Base-by-base conservation (phyloP, 2,888 invertebrate species). In the Oegoconia quadripuncta region DNA sequence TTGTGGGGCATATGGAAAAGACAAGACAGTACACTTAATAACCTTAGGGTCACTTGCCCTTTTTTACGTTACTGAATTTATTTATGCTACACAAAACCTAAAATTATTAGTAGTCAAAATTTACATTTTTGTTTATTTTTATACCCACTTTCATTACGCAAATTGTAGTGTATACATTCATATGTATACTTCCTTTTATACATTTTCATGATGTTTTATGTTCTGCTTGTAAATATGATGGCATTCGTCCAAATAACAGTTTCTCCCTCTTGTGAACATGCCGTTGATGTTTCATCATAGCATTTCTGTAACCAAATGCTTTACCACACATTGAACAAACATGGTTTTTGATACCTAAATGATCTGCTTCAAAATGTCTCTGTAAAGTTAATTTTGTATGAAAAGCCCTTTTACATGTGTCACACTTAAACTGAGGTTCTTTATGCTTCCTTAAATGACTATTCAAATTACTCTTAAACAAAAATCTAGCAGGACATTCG, bases 241-340 rank as follows among this genome's bases (percentile, higher is more conserved):
- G 62, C 40, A 53, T 50, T 28, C 59, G 31, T 0, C 62, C 59
- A 45, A 55, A 62, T 17, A 46, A 41, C 28, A 56, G 45, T 42
- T 72, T 74, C 33, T 70, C 64, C 35, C 73, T 58, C 44, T 74
- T 73, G 43, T 74, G 74, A 0, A 74, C 70, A 55, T 63, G 60
- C 13, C 65, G 42, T 37, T 73, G 70, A 43, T 74, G 74, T 41
- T 71, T 71, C 51, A 67, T 66, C 66, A 74, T 60, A 22, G 68
- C 68, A 46, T 72, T 63, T 39, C 72, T 58, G 34, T 74, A 72
- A 8, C 73, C 73, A 48, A 73, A 74, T 9, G 73, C 70, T 39
- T 72, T 70, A 1, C 71, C 69, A 41, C 74, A 74, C 13, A 64
- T 46, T 14, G 68, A 62, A 29, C 74, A 74, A 3, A 68, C 57